Percentiles rank a stretch among this genome's conserved stretches.
Evolutionary conservation across 2,113 vertebrate genomes (phyloP).

Genomic region (Gallinago media): DNA sequence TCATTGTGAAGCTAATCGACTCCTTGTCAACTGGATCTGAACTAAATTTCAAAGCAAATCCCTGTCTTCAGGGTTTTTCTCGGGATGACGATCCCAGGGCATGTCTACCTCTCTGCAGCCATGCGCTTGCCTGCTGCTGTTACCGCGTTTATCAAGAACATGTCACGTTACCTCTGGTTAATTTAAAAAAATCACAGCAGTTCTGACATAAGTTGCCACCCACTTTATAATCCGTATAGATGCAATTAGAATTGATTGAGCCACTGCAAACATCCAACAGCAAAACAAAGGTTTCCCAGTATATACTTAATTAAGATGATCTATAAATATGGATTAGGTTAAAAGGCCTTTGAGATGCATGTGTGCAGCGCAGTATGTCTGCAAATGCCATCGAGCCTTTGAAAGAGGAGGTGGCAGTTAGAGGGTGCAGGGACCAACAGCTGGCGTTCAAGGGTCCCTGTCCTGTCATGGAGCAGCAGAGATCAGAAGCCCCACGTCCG

Average conservation of each 20-base stretch:
- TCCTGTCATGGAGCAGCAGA: background rate
- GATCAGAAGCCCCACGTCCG: background rate
- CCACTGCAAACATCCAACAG: slow-evolving; percentile 37
- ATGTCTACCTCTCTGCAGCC: slow-evolving; percentile 15
- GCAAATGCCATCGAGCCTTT: background rate
- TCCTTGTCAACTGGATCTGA: slow-evolving; percentile 64
- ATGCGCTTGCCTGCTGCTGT: background rate
- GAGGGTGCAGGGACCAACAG: background rate
- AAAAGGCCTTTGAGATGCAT: background rate
- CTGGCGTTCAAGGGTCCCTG: background rate
- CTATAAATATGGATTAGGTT: slow-evolving; percentile 59
- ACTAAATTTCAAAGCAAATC: slow-evolving; percentile 53
- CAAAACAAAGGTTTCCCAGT: slow-evolving; percentile 51
- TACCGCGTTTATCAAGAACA: background rate
- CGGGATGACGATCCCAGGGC: background rate
- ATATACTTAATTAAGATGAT: slow-evolving; percentile 46
- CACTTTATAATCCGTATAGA: slow-evolving; percentile 28
- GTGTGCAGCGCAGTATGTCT: background rate
- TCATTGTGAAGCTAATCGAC: slow-evolving; percentile 59
- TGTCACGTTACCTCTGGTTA: slow-evolving; percentile 3
- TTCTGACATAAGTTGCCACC: slow-evolving; percentile 40
- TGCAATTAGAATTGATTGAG: slow-evolving; percentile 64
- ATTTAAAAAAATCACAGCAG: slow-evolving; percentile 48
- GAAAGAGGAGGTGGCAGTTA: background rate
- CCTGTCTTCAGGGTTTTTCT: slow-evolving; percentile 43